Percentiles rank a stretch among this genome's conserved stretches.
Evolutionary conservation across 1,140 invertebrate genomes (phyloP).

Genomic region (Hylaeus anthracinus): DNA sequence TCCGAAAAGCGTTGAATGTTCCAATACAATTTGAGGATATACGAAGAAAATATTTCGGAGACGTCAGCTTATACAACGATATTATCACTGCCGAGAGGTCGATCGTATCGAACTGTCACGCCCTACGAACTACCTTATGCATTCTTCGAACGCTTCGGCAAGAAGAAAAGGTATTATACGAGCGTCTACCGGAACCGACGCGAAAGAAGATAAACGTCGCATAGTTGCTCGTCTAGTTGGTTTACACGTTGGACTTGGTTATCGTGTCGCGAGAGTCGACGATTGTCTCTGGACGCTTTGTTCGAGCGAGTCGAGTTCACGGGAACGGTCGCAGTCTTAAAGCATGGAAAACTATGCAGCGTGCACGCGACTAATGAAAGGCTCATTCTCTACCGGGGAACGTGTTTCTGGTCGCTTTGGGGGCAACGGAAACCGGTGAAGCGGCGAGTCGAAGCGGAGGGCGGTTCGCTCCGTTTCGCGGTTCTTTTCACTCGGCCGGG

Average conservation of each 20-base stretch:
- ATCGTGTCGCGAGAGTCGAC: not conserved
- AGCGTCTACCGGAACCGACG: no score
- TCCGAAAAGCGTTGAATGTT: no score
- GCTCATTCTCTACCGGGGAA: not conserved
- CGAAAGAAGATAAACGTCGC: not conserved
- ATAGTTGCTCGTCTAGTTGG: not conserved
- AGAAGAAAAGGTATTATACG: no score
- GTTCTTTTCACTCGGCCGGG: not conserved
- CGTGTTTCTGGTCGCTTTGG: slow-evolving; percentile 12
- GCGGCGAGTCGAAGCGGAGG: not conserved
- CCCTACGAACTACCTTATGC: slow-evolving; percentile 24
- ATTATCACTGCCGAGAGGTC: slow-evolving; percentile 30
- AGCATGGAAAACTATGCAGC: not conserved
- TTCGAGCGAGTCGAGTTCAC: not conserved
- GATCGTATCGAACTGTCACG: slow-evolving; percentile 59
- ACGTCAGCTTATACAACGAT: no score
- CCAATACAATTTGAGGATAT: no score
- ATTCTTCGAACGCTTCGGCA: not conserved
- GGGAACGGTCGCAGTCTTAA: not conserved
- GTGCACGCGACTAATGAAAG: slow-evolving; percentile 8
- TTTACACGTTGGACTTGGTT: slow-evolving; percentile 17
- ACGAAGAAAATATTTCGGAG: not conserved
- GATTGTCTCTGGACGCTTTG: slow-evolving; percentile 17
- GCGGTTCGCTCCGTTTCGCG: not conserved
- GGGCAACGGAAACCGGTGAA: not conserved